These are phyloP conservation scores for Iphiclides podalirius DNA, from an alignment of 2,888 invertebrate species.

Conservation along the genomic window DNA sequence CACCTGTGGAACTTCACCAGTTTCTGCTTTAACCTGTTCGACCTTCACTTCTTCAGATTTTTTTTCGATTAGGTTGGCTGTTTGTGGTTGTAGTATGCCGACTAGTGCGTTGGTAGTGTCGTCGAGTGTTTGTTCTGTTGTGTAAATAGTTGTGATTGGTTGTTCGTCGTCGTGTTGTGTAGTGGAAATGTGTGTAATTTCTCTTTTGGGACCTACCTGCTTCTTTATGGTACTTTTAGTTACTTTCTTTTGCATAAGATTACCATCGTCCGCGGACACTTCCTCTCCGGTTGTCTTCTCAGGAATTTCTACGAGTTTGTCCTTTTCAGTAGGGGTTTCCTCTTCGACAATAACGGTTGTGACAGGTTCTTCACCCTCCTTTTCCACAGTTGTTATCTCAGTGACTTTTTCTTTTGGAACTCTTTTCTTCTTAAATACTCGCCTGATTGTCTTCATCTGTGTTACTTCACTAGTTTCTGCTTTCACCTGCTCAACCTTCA, in stretches of 20 bases:
- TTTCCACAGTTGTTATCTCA: neutral
- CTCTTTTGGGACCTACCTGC: constrained; percentile 36
- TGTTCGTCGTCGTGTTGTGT: constrained; percentile 27
- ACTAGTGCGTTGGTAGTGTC: constrained; percentile 19
- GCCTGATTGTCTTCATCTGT: constrained; percentile 24
- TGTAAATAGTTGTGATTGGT: constrained; percentile 35
- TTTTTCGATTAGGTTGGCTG: constrained; percentile 18
- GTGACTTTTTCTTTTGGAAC: no score
- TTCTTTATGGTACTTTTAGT: constrained; percentile 26
- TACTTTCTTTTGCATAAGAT: constrained; percentile 36
- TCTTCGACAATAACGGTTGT: constrained; percentile 30
- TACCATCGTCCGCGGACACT: constrained; percentile 36
- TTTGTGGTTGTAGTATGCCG: constrained; percentile 21
- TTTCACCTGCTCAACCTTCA: constrained; percentile 15
- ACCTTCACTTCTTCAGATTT: constrained; percentile 28
- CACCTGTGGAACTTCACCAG: constrained; percentile 14
- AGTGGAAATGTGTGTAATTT: constrained; percentile 36
- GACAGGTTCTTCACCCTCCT: constrained; percentile 15
- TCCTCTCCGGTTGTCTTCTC: constrained; percentile 34
- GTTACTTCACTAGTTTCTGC: constrained; percentile 17
- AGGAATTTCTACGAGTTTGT: constrained; percentile 42
- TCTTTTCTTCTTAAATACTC: no score
- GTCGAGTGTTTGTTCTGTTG: constrained; percentile 37
- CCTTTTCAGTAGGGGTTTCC: constrained; percentile 24
- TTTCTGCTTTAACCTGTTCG: constrained; percentile 15